phyloP scores from a whole-genome alignment of 2,113 vertebrate species.

The Leuciscus idus region DNA sequence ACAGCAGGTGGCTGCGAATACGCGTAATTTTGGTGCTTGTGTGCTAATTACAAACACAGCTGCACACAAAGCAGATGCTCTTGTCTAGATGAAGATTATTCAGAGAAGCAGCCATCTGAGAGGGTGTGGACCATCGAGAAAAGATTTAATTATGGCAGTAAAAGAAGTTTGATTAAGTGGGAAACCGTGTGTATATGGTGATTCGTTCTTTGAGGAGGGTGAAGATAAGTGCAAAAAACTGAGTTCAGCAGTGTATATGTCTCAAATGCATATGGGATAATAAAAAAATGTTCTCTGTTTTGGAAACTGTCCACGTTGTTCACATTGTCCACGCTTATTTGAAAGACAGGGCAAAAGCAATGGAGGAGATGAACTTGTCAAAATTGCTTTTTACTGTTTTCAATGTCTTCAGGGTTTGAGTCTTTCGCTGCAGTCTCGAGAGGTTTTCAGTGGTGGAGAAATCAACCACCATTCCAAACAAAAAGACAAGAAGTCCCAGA shows the following conservation, averaged over 20 bases:
- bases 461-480: constrained; percentile 6
- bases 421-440: background rate
- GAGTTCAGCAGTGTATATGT: background rate
- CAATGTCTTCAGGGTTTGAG: background rate
- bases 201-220: background rate
- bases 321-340: background rate
- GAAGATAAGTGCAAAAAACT: background rate
- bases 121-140: background rate
- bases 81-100: constrained; percentile 11
- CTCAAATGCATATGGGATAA: background rate
- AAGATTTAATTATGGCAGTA: background rate
- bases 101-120: constrained; percentile 8
- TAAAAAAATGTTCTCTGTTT: background rate
- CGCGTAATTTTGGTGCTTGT: background rate
- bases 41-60: constrained; percentile 36
- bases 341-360: background rate
- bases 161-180: background rate
- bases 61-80: constrained; percentile 31
- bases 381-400: constrained; percentile 26
- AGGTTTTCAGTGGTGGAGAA: background rate
- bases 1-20: background rate
- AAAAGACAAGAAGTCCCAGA: constrained; percentile 11
- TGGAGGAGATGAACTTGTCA: constrained; percentile 2
- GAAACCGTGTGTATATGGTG: background rate
- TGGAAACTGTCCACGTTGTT: background rate